phyloP scores from a whole-genome alignment of 2,113 vertebrate species.

The Siphamia tubifer region DNA sequence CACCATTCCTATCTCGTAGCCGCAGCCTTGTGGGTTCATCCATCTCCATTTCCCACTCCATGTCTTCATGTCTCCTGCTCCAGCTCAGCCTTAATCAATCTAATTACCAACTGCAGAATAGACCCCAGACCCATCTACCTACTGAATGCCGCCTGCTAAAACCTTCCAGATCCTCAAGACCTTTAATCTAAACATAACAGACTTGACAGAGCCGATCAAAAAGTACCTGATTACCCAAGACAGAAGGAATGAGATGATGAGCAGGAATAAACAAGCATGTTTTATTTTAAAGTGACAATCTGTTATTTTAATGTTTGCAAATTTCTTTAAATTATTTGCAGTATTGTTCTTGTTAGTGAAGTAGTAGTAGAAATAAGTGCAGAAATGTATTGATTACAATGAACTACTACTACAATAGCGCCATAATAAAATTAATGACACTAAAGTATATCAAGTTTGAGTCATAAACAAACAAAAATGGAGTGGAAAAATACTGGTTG shows the following conservation, averaged over 20 bases:
- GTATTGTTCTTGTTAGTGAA: no score
- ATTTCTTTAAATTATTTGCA: no score
- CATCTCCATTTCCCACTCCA: constrained; percentile 64
- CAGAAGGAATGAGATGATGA: neutral
- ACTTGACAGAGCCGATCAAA: neutral
- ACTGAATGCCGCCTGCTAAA: constrained; percentile 26
- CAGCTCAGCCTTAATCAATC: constrained; percentile 63
- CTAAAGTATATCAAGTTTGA: no score
- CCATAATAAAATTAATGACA: no score
- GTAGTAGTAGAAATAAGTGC: no score
- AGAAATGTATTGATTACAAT: no score
- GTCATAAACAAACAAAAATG: no score
- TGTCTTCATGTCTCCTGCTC: constrained; percentile 43
- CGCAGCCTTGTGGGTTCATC: constrained; percentile 60
- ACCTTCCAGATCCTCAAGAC: neutral
- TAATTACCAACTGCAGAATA: constrained; percentile 57
- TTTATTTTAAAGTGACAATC: no score
- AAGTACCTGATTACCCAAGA: neutral
- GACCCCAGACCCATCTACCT: constrained; percentile 48
- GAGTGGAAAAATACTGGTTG: no score
- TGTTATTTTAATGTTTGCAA: no score
- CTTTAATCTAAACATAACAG: neutral
- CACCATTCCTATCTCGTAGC: constrained; percentile 68
- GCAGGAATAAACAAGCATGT: neutral
- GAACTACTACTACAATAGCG: no score